A percentile compares a stretch with the other conserved stretches of the same genome.
phyloP scores from a whole-genome alignment of 2,888 invertebrate genomes.

The Argyresthia goedartella region DNA sequence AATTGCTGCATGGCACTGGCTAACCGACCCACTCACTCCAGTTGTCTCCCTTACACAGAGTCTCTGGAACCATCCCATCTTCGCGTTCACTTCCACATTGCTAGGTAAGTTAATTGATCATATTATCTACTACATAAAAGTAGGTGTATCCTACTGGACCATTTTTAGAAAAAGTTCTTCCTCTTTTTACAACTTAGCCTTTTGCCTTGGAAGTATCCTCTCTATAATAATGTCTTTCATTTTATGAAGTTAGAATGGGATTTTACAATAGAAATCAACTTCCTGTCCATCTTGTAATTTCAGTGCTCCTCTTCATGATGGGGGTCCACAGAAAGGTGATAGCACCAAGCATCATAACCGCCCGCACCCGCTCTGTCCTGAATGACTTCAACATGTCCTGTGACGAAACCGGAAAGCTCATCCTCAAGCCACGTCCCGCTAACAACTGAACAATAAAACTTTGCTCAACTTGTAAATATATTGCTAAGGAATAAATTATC shows the following conservation, averaged over 20 bases:
- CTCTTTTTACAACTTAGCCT: too few species aligned
- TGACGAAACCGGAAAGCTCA: slow-evolving; percentile 96
- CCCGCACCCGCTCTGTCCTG: slow-evolving; percentile 89
- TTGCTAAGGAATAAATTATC: slow-evolving; percentile 36
- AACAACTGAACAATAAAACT: slow-evolving; percentile 23
- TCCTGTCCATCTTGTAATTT: slow-evolving; percentile 16
- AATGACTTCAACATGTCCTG: slow-evolving; percentile 99
- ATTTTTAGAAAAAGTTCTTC: too few species aligned
- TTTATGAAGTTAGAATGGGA: too few species aligned
- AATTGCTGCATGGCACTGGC: slow-evolving; percentile 96
- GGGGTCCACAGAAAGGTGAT: slow-evolving; percentile 97
- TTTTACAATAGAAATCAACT: too few species aligned
- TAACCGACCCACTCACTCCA: slow-evolving; percentile 94
- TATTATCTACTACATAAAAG: background rate
- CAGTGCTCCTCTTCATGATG: slow-evolving; percentile 88
- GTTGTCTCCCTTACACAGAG: slow-evolving; percentile 92
- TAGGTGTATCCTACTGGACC: background rate
- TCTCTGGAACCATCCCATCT: slow-evolving; percentile 93
- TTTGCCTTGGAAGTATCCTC: too few species aligned
- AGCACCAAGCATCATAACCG: slow-evolving; percentile 95
- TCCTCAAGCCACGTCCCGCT: slow-evolving; percentile 88
- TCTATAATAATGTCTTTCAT: too few species aligned
- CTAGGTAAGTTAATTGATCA: slow-evolving; percentile 71
- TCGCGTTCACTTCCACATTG: slow-evolving; percentile 87
- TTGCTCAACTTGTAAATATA: slow-evolving; percentile 28